Percentiles rank a stretch among this genome's conserved stretches.
Evolutionary conservation across 2,888 invertebrate genomes (phyloP).

Genomic region (Hydraecia micacea): DNA sequence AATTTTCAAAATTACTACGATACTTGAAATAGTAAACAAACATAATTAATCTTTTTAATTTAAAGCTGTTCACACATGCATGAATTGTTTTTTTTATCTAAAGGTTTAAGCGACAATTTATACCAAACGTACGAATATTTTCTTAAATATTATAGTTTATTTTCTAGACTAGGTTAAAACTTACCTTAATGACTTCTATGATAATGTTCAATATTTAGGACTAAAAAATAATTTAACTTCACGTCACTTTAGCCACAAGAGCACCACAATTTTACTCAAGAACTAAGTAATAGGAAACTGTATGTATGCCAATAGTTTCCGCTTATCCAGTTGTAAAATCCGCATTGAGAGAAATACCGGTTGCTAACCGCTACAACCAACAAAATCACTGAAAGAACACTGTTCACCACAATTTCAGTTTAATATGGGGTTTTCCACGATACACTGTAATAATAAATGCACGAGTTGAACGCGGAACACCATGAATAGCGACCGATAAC

Average conservation of each 20-base stretch:
- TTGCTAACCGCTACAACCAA: slow-evolving; percentile 62
- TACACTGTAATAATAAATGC: slow-evolving; percentile 79
- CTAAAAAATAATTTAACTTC: slow-evolving; percentile 39
- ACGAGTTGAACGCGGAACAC: slow-evolving; percentile 82
- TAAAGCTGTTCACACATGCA: not conserved
- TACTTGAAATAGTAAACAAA: slow-evolving; percentile 63
- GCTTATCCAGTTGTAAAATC: slow-evolving; percentile 69
- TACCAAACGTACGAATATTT: not conserved
- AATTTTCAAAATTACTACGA: slow-evolving; percentile 51
- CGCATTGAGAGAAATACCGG: slow-evolving; percentile 79
- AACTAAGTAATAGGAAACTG: slow-evolving; percentile 52
- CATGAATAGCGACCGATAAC: slow-evolving; percentile 88
- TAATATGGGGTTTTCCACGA: slow-evolving; percentile 79
- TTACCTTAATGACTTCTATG: slow-evolving; percentile 60
- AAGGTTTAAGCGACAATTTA: slow-evolving; percentile 6
- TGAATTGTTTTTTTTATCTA: not conserved
- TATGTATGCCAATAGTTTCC: slow-evolving; percentile 51
- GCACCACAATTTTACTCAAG: slow-evolving; percentile 62
- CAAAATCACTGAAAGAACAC: slow-evolving; percentile 72
- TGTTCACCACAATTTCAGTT: slow-evolving; percentile 68
- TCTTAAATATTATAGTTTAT: not conserved
- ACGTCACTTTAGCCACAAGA: slow-evolving; percentile 69
- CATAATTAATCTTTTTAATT: not conserved
- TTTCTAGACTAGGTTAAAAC: slow-evolving; percentile 44
- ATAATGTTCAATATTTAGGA: slow-evolving; percentile 28